Base-by-base conservation (phyloP, 2,888 invertebrate genomes). In the Bombylius discolor region DNA sequence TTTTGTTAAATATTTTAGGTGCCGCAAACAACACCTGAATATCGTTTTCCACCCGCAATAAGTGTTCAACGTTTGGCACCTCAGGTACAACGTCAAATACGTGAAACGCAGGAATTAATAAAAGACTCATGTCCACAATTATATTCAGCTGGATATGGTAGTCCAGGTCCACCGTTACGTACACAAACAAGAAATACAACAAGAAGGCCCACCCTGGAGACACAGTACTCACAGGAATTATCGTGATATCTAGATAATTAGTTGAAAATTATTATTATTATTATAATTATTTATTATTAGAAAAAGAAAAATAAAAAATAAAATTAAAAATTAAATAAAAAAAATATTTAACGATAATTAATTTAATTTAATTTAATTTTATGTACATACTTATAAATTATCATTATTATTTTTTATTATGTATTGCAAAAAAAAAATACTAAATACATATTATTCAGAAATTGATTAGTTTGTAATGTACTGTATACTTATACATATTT, bases 201-300 rank as follows among this genome's bases (percentile, higher is more conserved):
- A 66, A 70, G 74, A 69, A 70, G 72, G 67, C 72, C 74, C 70
- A 72, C 72, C 72, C 69, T 74, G 72, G 74, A 74, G 71, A 72
- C 74, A 58, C 73, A 74, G 69, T 74, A 73, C 71, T 74, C 74
- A 62, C 73, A 73, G 71, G 74, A 74, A 70, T 70, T 73, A 68
- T 74, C 74, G 74, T 74, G 74, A 74, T 74, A 74, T 73, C 70
- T 74, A 72, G 70, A 74, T 66, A 70, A 72, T 65, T 71, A 70
- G 67, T 62, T 64, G 58, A 62, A 61, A 57, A 60, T 39, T 61
- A 56, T 59, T 58, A 58, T 45, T n/a, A 14, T 45, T n/a, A 7
- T 14, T 14, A 14, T 7, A 45, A 45, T 14, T 59, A 61, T 59
- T 51, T 42, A 57, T 54, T 23, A 23, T 23, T 23, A 23, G 23